Base-by-base conservation (phyloP, 2,797 vertebrate genomes). In the Limosa lapponica region DNA sequence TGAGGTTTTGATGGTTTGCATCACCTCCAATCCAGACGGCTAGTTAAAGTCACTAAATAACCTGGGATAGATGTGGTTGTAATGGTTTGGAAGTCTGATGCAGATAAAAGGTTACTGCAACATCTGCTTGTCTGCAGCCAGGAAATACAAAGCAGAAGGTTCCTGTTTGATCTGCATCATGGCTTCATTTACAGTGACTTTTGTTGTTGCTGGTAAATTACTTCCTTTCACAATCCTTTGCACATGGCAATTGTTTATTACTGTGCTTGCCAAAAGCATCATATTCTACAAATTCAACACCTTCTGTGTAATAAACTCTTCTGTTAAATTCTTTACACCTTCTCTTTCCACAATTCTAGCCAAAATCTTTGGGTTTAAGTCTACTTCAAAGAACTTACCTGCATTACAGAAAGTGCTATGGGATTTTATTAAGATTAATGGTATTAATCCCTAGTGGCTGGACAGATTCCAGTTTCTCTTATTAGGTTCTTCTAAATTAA, bases 391-490 rank as follows among this genome's bases (percentile, higher is more conserved):
- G 44, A 88, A 78, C 5, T 86, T 79, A 62, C 19, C 61, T 89
- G 75, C 54, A 75, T 86, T 92, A 86, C 54, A 65, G 17, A 83
- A 92, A 79, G 49, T 58, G 57, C 58, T 71, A 3, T 30, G 22
- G 43, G 57, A 74, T 34, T 78, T 64, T 89, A 77, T 70, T 49
- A 71, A 87, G 81, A 80, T 75, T 70, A 85, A 65, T 74, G 14
- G 8, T 25, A 67, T 83, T 95, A 72, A 90, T 83, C 61, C 36
- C 39, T 65, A 73, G 12, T 41, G 16, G 22, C 28, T 94, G 82
- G 89, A 57, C 17, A 78, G 69, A 55, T 81, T 94, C 75, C 69
- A 86, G 49, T 86, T 90, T 72, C 67, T 57, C 9, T 91, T 92
- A 78, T 69, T 91, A 19, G 3, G 0, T 74, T 88, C 57, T 71